Evolutionary conservation across 2,888 invertebrate genomes (phyloP).

Genomic region (Meiosimyza decipiens): DNA sequence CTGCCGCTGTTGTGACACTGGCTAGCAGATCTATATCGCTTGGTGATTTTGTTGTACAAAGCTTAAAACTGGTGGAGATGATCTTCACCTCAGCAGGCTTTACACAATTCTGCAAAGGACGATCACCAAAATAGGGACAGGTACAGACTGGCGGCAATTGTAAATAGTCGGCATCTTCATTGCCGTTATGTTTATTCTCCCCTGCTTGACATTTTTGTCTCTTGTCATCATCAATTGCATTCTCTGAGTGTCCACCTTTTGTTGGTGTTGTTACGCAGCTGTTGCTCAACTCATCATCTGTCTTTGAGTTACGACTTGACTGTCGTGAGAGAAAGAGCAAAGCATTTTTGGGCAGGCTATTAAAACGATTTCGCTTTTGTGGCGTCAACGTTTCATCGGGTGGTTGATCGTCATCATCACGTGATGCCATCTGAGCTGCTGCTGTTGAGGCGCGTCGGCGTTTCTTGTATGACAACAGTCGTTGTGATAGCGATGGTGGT

Average conservation of each 20-base stretch:
- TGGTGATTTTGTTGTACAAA: slow-evolving; percentile 46
- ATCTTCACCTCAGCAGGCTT: slow-evolving; percentile 70
- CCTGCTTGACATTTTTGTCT: slow-evolving; percentile 5
- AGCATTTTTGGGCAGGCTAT: slow-evolving; percentile 62
- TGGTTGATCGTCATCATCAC: slow-evolving; percentile 26
- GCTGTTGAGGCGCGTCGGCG: slow-evolving; percentile 60
- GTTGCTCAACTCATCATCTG: slow-evolving; percentile 19
- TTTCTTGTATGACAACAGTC: slow-evolving; percentile 50
- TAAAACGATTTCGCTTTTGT: slow-evolving; percentile 55
- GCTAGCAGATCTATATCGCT: slow-evolving; percentile 50
- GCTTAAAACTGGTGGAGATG: slow-evolving; percentile 60
- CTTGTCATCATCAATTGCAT: slow-evolving; percentile 47
- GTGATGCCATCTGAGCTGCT: slow-evolving; percentile 41
- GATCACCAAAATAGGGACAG: slow-evolving; percentile 83
- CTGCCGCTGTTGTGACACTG: background rate
- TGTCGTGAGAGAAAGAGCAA: slow-evolving; percentile 45
- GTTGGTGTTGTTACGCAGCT: slow-evolving; percentile 34
- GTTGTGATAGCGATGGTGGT: slow-evolving; percentile 49
- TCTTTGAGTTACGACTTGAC: slow-evolving; percentile 36
- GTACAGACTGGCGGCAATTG: slow-evolving; percentile 81
- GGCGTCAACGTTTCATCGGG: slow-evolving; percentile 48
- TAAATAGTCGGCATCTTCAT: slow-evolving; percentile 59
- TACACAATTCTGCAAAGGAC: slow-evolving; percentile 68
- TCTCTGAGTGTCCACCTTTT: slow-evolving; percentile 49
- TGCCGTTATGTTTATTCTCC: background rate